Percentiles rank a stretch among this genome's conserved stretches.
These are phyloP conservation scores for Capricornis sumatraensis DNA, from an alignment of 2,113 vertebrate species.

Conservation along the genomic window DNA sequence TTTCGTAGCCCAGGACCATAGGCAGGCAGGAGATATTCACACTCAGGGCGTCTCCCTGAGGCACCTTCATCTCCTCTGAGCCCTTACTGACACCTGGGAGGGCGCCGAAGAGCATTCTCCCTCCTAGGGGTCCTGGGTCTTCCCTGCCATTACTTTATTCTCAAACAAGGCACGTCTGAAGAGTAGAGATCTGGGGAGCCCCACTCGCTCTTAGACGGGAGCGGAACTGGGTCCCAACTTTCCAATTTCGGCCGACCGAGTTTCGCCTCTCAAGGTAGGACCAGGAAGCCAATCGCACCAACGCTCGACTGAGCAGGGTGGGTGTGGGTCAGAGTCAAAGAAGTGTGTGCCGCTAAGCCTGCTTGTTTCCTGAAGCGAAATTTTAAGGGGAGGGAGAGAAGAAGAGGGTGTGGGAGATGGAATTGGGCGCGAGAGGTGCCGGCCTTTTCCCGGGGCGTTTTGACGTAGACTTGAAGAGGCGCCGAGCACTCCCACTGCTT, in stretches of 20 bases:
- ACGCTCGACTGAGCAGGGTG: neutral
- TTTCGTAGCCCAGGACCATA: neutral
- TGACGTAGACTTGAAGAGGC: slow-evolving; percentile 67
- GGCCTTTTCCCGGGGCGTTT: slow-evolving; percentile 55
- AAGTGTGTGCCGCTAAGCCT: neutral
- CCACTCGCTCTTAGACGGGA: neutral
- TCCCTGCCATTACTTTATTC: neutral
- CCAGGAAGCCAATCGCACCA: neutral
- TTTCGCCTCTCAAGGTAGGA: neutral
- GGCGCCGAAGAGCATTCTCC: neutral
- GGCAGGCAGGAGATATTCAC: neutral
- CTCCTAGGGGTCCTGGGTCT: neutral
- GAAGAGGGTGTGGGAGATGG: neutral
- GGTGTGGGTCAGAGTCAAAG: neutral
- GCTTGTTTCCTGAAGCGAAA: neutral
- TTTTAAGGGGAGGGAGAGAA: neutral
- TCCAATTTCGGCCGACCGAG: neutral
- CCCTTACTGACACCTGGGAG: neutral
- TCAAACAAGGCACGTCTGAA: neutral
- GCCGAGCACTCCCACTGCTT: slow-evolving; percentile 54
- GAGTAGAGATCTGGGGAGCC: neutral
- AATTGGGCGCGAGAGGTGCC: slow-evolving; percentile 36
- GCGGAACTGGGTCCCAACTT: neutral
- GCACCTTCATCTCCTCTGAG: neutral
- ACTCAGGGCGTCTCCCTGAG: neutral